Evolutionary conservation across 2,797 vertebrate species (phyloP).

Genomic region (Lithobates sylvaticus): DNA sequence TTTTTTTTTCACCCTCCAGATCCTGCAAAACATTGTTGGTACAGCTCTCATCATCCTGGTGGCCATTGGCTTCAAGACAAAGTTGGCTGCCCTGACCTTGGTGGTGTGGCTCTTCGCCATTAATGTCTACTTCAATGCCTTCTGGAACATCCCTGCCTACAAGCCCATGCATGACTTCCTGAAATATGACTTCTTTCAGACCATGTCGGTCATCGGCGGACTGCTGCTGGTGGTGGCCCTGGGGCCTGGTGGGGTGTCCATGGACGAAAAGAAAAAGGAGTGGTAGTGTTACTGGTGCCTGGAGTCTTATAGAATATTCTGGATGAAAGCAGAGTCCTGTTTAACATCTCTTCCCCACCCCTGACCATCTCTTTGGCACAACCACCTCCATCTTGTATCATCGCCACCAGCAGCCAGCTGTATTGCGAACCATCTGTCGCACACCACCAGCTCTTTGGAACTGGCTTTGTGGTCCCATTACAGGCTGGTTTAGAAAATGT

Average conservation of each 20-base stretch:
- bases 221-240: conserved; percentile 95
- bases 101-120: conserved; percentile 95
- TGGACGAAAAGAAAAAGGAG: conserved; percentile 98
- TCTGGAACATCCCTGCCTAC: conserved; percentile 95
- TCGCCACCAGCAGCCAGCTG: background rate
- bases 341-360: conserved; percentile 32
- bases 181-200: conserved; percentile 99
- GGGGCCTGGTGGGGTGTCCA: conserved; percentile 95
- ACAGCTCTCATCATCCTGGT: conserved; percentile 95
- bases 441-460: background rate
- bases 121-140: conserved; percentile 98
- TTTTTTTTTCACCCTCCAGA: conserved; percentile 72
- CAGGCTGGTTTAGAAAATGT: background rate
- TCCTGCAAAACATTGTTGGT: conserved; percentile 97
- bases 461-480: background rate
- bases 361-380: background rate
- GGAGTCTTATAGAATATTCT: conserved; percentile 24
- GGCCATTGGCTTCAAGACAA: conserved; percentile 97
- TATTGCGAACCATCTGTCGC: background rate
- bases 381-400: background rate
- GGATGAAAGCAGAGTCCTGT: conserved; percentile 59
- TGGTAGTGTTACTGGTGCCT: conserved; percentile 80
- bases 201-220: conserved; percentile 96
- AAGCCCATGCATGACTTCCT: conserved; percentile 99
- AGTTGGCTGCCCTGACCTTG: conserved; percentile 93